These are phyloP conservation scores for Manduca sexta DNA, from an alignment of 1,140 invertebrate species.

Conservation along the genomic window DNA sequence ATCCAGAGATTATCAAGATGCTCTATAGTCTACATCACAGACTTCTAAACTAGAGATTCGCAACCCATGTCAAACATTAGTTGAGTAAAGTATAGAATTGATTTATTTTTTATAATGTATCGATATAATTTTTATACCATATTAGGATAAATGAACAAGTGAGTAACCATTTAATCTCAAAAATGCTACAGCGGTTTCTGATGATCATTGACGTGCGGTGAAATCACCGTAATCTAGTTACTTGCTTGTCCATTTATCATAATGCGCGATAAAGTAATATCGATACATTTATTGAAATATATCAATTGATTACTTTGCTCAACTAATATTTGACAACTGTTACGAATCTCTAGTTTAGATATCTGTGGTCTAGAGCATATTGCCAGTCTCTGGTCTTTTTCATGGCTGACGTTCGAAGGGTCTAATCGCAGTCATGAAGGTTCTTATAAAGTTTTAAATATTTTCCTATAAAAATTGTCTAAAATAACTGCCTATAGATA, in stretches of 20 bases:
- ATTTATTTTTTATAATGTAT: no score
- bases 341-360: background rate
- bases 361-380: constrained; percentile 12
- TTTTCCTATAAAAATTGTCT: constrained; percentile 19
- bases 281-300: no score
- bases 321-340: background rate
- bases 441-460: constrained; percentile 42
- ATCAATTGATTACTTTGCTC: no score
- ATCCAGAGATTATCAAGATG: constrained; percentile 29
- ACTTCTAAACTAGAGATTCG: background rate
- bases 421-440: constrained; percentile 68
- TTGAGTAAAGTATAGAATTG: no score
- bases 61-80: background rate
- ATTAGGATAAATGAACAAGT: no score
- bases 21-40: constrained; percentile 13
- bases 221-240: no score
- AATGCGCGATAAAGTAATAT: no score
- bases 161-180: no score
- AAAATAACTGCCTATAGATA: constrained; percentile 17
- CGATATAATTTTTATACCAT: no score
- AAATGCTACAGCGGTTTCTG: no score
- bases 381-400: constrained; percentile 51
- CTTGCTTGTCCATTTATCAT: no score
- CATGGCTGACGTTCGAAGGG: constrained; percentile 67
- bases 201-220: no score